Conservation (phyloP, 1,140 invertebrate genomes). For the Radopholus similis region DNA sequence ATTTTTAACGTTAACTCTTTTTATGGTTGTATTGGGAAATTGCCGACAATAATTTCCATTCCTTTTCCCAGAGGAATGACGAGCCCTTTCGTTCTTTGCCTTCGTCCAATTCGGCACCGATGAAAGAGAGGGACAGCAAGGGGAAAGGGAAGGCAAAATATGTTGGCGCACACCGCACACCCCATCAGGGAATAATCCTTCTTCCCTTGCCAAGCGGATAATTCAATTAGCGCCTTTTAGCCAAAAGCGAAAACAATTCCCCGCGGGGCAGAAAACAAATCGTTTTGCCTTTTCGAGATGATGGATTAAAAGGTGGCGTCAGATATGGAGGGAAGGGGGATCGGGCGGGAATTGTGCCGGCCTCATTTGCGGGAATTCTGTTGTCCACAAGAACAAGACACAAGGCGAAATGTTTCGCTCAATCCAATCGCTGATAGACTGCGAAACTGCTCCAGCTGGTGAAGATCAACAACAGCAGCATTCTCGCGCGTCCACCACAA, state of each 20-base stretch:
- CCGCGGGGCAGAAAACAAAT: not conserved
- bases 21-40: too few species aligned
- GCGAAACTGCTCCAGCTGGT: not conserved
- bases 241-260: not conserved
- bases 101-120: too few species aligned
- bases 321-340: too few species aligned
- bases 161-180: too few species aligned
- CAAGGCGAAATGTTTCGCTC: not conserved
- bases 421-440: not conserved
- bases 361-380: not conserved
- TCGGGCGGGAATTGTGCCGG: not conserved
- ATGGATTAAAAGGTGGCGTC: slow-evolving; percentile 3
- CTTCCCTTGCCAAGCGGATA: not conserved
- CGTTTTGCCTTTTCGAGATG: too few species aligned
- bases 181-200: not conserved
- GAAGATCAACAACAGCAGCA: not conserved
- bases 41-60: too few species aligned
- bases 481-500: not conserved
- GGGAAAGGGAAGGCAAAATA: too few species aligned
- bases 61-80: too few species aligned
- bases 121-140: too few species aligned
- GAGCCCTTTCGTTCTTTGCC: too few species aligned
- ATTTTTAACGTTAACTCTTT: too few species aligned
- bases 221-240: slow-evolving; percentile 9
- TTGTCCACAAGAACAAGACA: not conserved